These are phyloP conservation scores for Drepana arcuata DNA, from an alignment of 1,140 invertebrate genomes.

Conservation along the genomic window DNA sequence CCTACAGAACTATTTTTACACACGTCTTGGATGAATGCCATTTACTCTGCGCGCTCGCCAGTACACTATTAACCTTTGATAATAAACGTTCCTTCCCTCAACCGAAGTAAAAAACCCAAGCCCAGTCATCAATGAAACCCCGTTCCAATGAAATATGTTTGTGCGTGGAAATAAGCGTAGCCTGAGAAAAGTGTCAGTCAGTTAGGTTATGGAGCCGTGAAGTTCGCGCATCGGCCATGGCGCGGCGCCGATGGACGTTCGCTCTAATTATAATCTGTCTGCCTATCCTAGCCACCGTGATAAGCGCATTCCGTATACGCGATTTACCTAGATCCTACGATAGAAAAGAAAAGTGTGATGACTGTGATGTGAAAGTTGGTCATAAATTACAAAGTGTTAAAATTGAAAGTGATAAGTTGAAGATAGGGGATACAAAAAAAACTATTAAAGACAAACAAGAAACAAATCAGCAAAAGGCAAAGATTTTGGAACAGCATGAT, in stretches of 20 bases:
- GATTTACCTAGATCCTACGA: slow-evolving; percentile 47
- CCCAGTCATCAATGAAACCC: slow-evolving; percentile 42
- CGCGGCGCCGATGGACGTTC: slow-evolving; percentile 53
- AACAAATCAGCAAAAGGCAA: slow-evolving; percentile 15
- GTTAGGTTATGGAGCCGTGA: slow-evolving; percentile 58
- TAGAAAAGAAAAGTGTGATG: slow-evolving; percentile 34
- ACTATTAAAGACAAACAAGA: slow-evolving; percentile 31
- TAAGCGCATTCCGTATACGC: slow-evolving; percentile 65
- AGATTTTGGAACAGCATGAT: slow-evolving; percentile 12
- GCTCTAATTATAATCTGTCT: slow-evolving; percentile 59
- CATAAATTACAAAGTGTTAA: slow-evolving; percentile 41
- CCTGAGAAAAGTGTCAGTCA: slow-evolving; percentile 43
- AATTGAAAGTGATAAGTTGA: slow-evolving; percentile 42
- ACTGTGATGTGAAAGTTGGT: slow-evolving; percentile 55
- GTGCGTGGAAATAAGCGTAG: slow-evolving; percentile 49
- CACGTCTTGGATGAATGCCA: slow-evolving; percentile 56
- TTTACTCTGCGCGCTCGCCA: slow-evolving; percentile 41
- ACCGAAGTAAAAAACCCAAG: slow-evolving; percentile 27
- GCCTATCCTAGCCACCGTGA: slow-evolving; percentile 57
- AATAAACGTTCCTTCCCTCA: slow-evolving; percentile 43
- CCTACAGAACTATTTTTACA: slow-evolving; percentile 65
- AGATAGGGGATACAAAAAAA: slow-evolving; percentile 38
- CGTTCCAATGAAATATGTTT: slow-evolving; percentile 34
- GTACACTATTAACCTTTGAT: slow-evolving; percentile 50
- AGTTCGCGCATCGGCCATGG: slow-evolving; percentile 52